These are phyloP conservation scores for Diglossa cyanea DNA, from an alignment of 2,797 vertebrate genomes.

Conservation along the genomic window DNA sequence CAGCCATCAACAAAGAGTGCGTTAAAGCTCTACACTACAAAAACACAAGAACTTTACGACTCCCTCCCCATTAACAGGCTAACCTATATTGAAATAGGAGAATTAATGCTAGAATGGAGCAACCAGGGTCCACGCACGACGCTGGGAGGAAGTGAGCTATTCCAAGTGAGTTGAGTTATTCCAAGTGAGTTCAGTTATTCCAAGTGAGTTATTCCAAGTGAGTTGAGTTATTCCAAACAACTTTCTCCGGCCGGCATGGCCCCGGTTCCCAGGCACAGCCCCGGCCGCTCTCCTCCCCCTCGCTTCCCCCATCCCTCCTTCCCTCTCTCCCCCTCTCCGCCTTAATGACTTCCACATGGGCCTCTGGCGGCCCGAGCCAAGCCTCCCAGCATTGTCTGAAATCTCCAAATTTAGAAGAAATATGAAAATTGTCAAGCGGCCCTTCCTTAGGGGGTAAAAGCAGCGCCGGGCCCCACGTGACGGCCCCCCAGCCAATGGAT, in stretches of 20 bases:
- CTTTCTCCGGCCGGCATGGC: constrained; percentile 67
- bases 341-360: constrained; percentile 90
- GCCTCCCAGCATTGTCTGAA: constrained; percentile 87
- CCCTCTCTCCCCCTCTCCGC: constrained; percentile 67
- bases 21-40: too few relatives aligned
- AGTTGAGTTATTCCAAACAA: constrained; percentile 70
- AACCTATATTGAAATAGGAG: too few relatives aligned
- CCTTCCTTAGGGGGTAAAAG: constrained; percentile 89
- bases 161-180: constrained; percentile 67
- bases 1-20: too few relatives aligned
- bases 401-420: constrained; percentile 98
- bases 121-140: not conserved
- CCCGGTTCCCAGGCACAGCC: constrained; percentile 75
- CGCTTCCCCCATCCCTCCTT: constrained; percentile 51
- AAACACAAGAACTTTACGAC: too few relatives aligned
- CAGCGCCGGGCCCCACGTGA: constrained; percentile 72
- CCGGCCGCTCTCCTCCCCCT: constrained; percentile 52
- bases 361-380: constrained; percentile 81
- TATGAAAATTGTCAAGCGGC: constrained; percentile 93
- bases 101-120: too few relatives aligned
- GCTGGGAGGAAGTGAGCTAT: constrained; percentile 72
- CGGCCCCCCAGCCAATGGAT: constrained; percentile 79
- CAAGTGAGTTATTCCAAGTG: constrained; percentile 69
- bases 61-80: too few relatives aligned
- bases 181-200: constrained; percentile 65